Evolutionary conservation across 1,140 invertebrate species (phyloP).

Genomic region (Drosophila rhopaloa): DNA sequence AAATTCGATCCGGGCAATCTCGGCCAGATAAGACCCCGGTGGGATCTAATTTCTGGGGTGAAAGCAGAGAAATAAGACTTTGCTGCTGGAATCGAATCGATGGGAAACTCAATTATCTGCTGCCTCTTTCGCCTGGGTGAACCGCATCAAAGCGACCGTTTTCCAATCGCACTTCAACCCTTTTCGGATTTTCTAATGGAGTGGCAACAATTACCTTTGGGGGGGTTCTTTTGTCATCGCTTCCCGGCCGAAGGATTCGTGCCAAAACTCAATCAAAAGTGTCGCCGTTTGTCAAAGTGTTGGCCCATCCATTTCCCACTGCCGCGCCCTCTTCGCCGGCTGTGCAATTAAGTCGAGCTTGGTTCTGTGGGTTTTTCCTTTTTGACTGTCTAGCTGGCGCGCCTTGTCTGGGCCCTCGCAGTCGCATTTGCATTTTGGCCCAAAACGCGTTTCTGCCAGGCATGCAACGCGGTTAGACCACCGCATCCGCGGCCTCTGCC

Average conservation of each 20-base stretch:
- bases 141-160: constrained; percentile 41
- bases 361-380: constrained; percentile 75
- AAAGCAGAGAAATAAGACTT: constrained; percentile 33
- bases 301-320: constrained; percentile 6
- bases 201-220: constrained; percentile 64
- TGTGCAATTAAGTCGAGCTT: constrained; percentile 70
- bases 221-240: constrained; percentile 61
- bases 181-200: constrained; percentile 28
- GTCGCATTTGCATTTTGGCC: constrained; percentile 61
- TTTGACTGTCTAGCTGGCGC: constrained; percentile 56
- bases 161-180: constrained; percentile 29
- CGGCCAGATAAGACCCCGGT: constrained; percentile 21
- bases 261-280: constrained; percentile 79
- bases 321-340: constrained; percentile 8
- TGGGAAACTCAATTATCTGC: constrained; percentile 57
- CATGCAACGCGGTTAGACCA: constrained; percentile 67
- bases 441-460: constrained; percentile 65
- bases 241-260: constrained; percentile 44
- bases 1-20: constrained; percentile 44
- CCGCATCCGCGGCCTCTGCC: constrained; percentile 34
- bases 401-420: constrained; percentile 52
- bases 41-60: constrained; percentile 39
- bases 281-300: constrained; percentile 67
- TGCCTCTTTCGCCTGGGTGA: constrained; percentile 45
- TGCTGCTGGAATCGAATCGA: constrained; percentile 21